Percentiles rank a stretch among this genome's conserved stretches.
Evolutionary conservation across 2,797 vertebrate genomes (phyloP).

Genomic region (Fundulus diaphanus): DNA sequence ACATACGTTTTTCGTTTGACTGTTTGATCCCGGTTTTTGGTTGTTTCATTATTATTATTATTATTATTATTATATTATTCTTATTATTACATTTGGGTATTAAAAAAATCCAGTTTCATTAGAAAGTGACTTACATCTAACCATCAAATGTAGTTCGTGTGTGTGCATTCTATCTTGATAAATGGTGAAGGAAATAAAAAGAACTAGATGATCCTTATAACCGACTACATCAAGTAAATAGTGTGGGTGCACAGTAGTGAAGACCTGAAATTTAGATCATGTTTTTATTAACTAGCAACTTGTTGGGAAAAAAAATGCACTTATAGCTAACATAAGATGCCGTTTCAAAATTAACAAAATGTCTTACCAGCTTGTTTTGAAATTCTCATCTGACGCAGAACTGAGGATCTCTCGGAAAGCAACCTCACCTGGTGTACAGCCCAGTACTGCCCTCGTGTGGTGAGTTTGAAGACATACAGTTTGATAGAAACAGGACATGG

Average conservation of each 20-base stretch:
- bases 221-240: background rate
- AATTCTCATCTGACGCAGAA: background rate
- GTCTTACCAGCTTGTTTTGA: background rate
- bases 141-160: background rate
- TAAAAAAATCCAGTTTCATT: no score
- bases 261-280: background rate
- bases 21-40: background rate
- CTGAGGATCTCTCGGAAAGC: background rate
- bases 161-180: background rate
- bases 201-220: background rate
- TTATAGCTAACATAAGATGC: background rate
- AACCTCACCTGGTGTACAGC: conserved; percentile 4
- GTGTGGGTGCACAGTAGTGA: background rate
- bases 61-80: no score
- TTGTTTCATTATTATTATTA: no score
- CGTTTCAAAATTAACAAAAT: background rate
- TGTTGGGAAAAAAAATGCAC: background rate
- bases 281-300: background rate
- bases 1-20: background rate
- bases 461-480: conserved; percentile 29
- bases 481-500: background rate
- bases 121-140: background rate
- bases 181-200: background rate
- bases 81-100: no score
- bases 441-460: conserved; percentile 66